Evolutionary conservation across 1,140 invertebrate genomes (phyloP), one percentile per base, ranked within the genome.

Genomic region (Drosophila lowei): DNA sequence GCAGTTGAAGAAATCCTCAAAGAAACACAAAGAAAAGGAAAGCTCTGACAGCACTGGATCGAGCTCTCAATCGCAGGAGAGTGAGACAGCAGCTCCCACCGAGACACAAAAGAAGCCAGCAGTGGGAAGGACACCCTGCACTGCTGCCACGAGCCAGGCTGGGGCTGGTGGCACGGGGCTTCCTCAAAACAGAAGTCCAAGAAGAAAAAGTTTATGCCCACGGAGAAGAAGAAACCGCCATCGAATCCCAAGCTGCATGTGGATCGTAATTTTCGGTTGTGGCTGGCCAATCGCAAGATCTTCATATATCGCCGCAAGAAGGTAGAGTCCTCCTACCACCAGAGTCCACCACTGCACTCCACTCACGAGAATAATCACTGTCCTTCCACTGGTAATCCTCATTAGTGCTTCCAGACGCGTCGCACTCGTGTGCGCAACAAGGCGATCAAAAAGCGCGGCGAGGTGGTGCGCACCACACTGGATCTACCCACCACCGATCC

Each of bases 401-500:
- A 43, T 41, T 43, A 72, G 67, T 38, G 38, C 47, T 56, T 61
- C 18, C 49, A 88, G 84, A 65, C 55, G 44, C 84, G 84, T 11
- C 78, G 84, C 18, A 74, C 79, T 7, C 84, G 79, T 21, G 60
- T 65, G 4, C 73, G 86, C 8, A 72, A 48, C 38, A 91, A 89
- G 70, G 68, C 76, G 11, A 25, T 70, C 0, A 72, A 88, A 67
- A 76, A 91, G 48, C 70, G 92, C 38, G 54, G 72, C 28, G 81
- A 86, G 18, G 50, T 79, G 44, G 71, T 78, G 23, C 86, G 93
- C 67, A 89, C 92, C 25, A 90, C 91, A 0, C 90, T 93, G 63
- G 93, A 93, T 61, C 76, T 93, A 55, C 93, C 93, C 25, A 93
- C 92, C 6, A 92, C 92, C 1, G 93, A 93, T 86, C 93, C 93